phyloP scores from a whole-genome alignment of 2,888 invertebrate species.

The Muschampia plurimacula region DNA sequence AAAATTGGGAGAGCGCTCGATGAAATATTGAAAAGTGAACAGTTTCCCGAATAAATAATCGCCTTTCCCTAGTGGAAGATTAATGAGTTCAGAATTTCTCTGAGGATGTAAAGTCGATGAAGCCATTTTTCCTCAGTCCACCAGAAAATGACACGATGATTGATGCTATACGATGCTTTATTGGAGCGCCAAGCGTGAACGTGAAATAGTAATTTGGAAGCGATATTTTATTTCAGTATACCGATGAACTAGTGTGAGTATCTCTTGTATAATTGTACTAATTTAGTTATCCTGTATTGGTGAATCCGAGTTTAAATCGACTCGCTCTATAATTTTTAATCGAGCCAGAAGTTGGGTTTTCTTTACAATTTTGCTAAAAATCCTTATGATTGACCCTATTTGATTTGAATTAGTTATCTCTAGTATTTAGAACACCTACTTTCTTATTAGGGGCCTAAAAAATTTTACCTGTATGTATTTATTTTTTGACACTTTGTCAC shows the following conservation, averaged over 20 bases:
- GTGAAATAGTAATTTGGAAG: slow-evolving; percentile 11
- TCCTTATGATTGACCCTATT: too few species aligned
- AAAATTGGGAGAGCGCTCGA: slow-evolving; percentile 31
- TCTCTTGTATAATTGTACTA: background rate
- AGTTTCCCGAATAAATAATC: slow-evolving; percentile 64
- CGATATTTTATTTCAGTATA: slow-evolving; percentile 8
- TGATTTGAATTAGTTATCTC: too few species aligned
- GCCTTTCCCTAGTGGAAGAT: slow-evolving; percentile 63
- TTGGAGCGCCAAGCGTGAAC: slow-evolving; percentile 37
- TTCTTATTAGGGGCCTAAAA: too few species aligned
- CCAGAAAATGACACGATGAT: slow-evolving; percentile 77
- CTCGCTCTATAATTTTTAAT: too few species aligned
- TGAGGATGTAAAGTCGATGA: slow-evolving; percentile 73
- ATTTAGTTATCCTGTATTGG: background rate
- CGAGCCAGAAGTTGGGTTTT: too few species aligned
- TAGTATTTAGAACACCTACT: too few species aligned
- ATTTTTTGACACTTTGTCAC: too few species aligned
- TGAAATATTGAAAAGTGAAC: slow-evolving; percentile 57
- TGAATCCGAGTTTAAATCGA: background rate
- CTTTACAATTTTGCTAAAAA: too few species aligned
- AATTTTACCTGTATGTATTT: too few species aligned
- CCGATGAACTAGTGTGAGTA: background rate
- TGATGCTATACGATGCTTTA: slow-evolving; percentile 55
- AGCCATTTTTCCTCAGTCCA: slow-evolving; percentile 78
- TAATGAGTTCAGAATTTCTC: slow-evolving; percentile 74